A percentile compares a stretch with the other conserved stretches of the same genome.
phyloP scores from a whole-genome alignment of 30 jellyfish, hydroid and myxozoan species.

The Aurelia coerulea region DNA sequence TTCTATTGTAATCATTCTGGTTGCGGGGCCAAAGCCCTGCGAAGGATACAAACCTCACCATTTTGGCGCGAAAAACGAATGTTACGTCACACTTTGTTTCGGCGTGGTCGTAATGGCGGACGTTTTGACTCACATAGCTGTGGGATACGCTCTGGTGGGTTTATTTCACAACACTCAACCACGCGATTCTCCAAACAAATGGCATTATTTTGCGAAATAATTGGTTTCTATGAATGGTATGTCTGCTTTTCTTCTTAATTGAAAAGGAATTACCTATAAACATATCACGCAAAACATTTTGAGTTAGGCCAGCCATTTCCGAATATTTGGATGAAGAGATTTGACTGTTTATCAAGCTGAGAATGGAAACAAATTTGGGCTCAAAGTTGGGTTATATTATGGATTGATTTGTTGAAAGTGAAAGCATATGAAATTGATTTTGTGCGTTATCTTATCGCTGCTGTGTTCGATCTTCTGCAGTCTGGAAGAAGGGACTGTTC shows the following conservation, averaged over 20 bases:
- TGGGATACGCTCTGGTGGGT: slow-evolving; percentile 24
- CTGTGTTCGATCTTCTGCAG: neutral
- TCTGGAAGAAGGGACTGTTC: neutral
- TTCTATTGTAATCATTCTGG: too few species aligned
- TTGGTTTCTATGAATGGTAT: too few species aligned
- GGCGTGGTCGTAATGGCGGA: neutral
- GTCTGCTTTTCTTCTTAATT: too few species aligned
- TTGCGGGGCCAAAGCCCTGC: too few species aligned
- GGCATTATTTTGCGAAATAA: too few species aligned
- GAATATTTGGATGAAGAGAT: neutral
- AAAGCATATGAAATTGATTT: too few species aligned
- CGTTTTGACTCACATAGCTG: neutral
- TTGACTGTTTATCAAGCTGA: neutral
- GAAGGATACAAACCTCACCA: too few species aligned
- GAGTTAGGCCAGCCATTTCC: too few species aligned
- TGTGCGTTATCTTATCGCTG: too few species aligned
- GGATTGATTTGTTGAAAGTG: neutral
- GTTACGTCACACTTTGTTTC: neutral
- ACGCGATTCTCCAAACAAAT: too few species aligned
- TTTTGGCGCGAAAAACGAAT: slow-evolving; percentile 28
- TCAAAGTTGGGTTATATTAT: neutral
- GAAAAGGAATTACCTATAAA: too few species aligned
- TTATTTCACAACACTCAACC: neutral
- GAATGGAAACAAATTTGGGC: neutral
- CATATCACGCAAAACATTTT: too few species aligned